These are phyloP conservation scores for Philhelius pedissequus DNA, from an alignment of 2,888 invertebrate genomes.

Conservation along the genomic window DNA sequence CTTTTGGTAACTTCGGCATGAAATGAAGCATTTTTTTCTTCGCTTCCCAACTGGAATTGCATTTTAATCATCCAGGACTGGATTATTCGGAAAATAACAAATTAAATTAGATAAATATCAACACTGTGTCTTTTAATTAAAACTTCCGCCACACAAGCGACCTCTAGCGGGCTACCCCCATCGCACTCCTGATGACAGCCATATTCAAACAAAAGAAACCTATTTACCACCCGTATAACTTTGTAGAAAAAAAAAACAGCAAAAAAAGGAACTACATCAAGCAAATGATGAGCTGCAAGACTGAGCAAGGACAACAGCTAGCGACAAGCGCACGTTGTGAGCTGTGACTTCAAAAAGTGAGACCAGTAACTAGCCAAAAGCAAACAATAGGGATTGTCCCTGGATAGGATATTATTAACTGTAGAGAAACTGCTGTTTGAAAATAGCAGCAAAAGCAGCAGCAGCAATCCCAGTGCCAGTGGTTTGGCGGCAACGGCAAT, in stretches of 20 bases:
- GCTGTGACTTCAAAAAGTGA: conserved; percentile 27
- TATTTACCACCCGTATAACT: too few relatives aligned
- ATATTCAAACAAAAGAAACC: conserved; percentile 34
- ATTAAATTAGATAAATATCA: conserved; percentile 39
- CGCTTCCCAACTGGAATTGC: not conserved
- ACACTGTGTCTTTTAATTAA: conserved; percentile 37
- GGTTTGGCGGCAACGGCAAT: too few relatives aligned
- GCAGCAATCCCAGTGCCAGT: not conserved
- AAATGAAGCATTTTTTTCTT: too few relatives aligned
- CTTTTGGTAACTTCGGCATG: too few relatives aligned
- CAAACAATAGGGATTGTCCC: conserved; percentile 45
- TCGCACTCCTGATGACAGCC: not conserved
- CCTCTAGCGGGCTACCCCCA: not conserved
- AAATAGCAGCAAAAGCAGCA: conserved; percentile 3
- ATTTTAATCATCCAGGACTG: not conserved
- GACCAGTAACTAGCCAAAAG: conserved; percentile 30
- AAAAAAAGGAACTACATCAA: too few relatives aligned
- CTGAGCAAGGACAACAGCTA: conserved; percentile 7
- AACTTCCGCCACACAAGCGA: not conserved
- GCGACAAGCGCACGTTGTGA: not conserved
- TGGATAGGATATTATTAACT: conserved; percentile 56
- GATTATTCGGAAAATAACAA: conserved; percentile 14
- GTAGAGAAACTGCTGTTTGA: conserved; percentile 3
- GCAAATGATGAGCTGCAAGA: conserved; percentile 21
- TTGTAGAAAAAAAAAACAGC: too few relatives aligned